Conservation (phyloP, 1,140 invertebrate species). For the Drosophila athabasca region DNA sequence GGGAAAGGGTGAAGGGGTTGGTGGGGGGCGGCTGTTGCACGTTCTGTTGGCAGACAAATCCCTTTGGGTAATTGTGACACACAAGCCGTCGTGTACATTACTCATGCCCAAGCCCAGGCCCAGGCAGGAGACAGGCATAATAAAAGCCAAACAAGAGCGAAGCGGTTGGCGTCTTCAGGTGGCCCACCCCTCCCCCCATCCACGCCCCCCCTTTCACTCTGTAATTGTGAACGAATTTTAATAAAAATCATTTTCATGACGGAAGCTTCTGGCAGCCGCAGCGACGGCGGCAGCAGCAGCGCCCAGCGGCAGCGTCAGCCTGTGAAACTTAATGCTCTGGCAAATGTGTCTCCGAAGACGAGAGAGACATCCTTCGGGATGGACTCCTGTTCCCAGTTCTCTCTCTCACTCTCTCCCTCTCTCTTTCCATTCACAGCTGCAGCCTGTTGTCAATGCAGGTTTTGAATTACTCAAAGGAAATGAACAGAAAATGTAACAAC, state of each 20-base stretch:
- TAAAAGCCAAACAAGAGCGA: constrained; percentile 33
- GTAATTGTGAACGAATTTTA: constrained; percentile 50
- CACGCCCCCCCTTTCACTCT: background rate
- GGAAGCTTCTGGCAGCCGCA: constrained; percentile 5
- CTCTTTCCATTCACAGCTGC: constrained; percentile 17
- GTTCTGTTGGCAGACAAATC: constrained; percentile 18
- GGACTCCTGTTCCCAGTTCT: background rate
- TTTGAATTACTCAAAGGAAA: constrained; percentile 72
- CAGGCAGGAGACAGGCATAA: constrained; percentile 8
- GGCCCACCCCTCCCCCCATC: background rate
- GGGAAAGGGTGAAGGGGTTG: background rate
- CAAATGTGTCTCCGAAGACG: constrained; percentile 32
- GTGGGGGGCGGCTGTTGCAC: background rate
- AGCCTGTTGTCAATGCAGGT: constrained; percentile 41
- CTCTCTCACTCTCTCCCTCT: background rate
- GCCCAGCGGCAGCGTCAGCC: background rate
- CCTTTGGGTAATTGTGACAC: constrained; percentile 35
- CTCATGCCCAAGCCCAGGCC: constrained; percentile 3
- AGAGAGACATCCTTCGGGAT: too few species aligned
- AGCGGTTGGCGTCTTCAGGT: constrained; percentile 18
- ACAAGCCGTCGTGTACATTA: constrained; percentile 32
- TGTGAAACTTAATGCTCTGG: constrained; percentile 48
- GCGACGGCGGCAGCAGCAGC: too few species aligned
- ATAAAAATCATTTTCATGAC: constrained; percentile 48
- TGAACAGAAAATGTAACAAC: constrained; percentile 64